phyloP scores from a whole-genome alignment of 2,113 vertebrate species.

The Galbula dea region DNA sequence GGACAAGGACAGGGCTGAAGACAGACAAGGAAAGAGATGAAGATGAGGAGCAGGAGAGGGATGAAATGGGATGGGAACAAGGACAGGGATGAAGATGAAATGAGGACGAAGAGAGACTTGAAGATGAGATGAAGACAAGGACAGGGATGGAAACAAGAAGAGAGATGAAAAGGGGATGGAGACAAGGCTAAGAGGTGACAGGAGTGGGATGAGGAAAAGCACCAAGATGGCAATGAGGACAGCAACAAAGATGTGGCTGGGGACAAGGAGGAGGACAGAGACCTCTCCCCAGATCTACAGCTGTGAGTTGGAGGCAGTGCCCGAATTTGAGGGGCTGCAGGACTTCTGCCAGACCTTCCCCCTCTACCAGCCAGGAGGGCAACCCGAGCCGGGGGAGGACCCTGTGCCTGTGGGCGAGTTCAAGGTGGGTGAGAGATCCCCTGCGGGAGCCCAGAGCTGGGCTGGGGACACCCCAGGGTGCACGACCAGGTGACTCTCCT shows the following conservation, averaged over 20 bases:
- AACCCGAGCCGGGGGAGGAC: not conserved
- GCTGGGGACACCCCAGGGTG: accelerated
- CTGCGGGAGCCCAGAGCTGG: accelerated
- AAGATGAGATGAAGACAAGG: not conserved
- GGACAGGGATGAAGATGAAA: not conserved
- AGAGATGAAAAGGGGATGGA: not conserved
- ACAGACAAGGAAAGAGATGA: not conserved
- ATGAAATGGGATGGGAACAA: no score
- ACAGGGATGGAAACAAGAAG: not conserved
- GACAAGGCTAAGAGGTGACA: not conserved
- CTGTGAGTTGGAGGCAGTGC: conserved; percentile 71
- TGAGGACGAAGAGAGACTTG: not conserved
- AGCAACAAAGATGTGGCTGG: no score
- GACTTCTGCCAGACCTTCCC: conserved; percentile 77
- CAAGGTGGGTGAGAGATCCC: conserved; percentile 65
- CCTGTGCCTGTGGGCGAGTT: conserved; percentile 66
- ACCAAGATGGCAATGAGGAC: not conserved
- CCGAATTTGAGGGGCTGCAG: conserved; percentile 69
- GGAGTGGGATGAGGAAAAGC: not conserved
- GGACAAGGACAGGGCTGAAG: not conserved
- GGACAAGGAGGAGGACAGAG: not conserved
- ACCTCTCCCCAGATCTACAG: conserved; percentile 61
- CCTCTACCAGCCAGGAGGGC: conserved; percentile 28
- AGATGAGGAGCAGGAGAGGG: not conserved
- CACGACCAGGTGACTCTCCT: accelerated